phyloP scores from a whole-genome alignment of 2,888 invertebrate species.

The Cantharis nigra region DNA sequence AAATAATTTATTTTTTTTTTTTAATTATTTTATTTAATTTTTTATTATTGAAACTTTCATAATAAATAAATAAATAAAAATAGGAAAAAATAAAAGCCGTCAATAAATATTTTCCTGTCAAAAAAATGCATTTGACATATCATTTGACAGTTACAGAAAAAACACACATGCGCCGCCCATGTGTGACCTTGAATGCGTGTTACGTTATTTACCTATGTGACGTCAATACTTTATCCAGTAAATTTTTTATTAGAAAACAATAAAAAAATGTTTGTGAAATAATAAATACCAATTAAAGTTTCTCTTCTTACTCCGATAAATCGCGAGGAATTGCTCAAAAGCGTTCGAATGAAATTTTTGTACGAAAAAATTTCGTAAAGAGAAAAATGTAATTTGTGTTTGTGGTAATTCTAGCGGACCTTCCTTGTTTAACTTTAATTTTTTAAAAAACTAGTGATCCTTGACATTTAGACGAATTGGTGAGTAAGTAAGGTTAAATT shows the following conservation, averaged over 20 bases:
- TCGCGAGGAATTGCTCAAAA: background rate
- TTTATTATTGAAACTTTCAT: too few relatives aligned
- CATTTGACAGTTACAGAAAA: too few relatives aligned
- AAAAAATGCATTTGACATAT: too few relatives aligned
- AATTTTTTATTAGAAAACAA: background rate
- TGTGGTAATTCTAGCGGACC: background rate
- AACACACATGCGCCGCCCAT: background rate
- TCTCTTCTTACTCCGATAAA: background rate
- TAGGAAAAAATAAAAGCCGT: too few relatives aligned
- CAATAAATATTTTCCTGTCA: too few relatives aligned
- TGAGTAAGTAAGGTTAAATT: background rate
- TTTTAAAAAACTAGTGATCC: background rate
- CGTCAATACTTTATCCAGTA: background rate
- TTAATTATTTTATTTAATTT: too few relatives aligned
- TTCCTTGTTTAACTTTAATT: background rate
- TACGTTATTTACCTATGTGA: background rate
- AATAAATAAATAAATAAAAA: too few relatives aligned
- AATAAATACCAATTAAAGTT: background rate
- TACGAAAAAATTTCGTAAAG: too few relatives aligned
- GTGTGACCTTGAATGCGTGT: background rate
- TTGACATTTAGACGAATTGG: background rate
- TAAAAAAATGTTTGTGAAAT: background rate
- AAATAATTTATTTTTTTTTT: too few relatives aligned
- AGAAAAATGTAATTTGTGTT: background rate
- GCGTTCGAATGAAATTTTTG: background rate